Conservation (phyloP, 92 coral and sea anemone genomes). For the Phenganax subtilis region DNA sequence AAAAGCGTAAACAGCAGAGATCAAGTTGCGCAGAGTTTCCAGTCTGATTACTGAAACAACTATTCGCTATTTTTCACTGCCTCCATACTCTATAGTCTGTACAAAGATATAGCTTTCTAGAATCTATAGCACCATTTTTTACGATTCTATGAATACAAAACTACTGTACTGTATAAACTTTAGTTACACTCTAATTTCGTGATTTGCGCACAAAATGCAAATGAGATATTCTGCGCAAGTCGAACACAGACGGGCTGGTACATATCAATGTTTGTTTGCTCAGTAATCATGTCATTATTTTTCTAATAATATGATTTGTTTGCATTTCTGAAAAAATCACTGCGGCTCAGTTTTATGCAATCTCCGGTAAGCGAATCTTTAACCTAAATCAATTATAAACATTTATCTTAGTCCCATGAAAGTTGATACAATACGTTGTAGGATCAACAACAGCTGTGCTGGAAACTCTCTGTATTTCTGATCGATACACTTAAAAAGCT, state of each 20-base stretch:
- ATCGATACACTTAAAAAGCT: not conserved
- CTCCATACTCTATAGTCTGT: too few species aligned
- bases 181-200: not conserved
- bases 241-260: not conserved
- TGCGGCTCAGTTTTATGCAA: constrained; percentile 29
- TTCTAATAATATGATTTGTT: constrained; percentile 36
- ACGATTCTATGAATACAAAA: not conserved
- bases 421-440: constrained; percentile 18
- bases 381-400: constrained; percentile 26
- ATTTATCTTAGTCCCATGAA: constrained; percentile 28
- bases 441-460: constrained; percentile 22
- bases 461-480: not conserved
- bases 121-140: too few species aligned
- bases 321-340: constrained; percentile 32
- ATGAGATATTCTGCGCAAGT: not conserved
- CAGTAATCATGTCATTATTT: constrained; percentile 37
- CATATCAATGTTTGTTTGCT: constrained; percentile 27
- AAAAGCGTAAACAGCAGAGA: not conserved
- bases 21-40: not conserved
- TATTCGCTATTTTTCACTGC: too few species aligned
- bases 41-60: too few species aligned
- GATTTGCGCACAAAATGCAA: not conserved
- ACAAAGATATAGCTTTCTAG: too few species aligned
- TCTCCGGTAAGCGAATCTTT: constrained; percentile 8
- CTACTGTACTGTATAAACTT: not conserved